These are phyloP conservation scores for Pelecanoides urinatrix DNA, from an alignment of 2,113 vertebrate genomes.

Conservation along the genomic window DNA sequence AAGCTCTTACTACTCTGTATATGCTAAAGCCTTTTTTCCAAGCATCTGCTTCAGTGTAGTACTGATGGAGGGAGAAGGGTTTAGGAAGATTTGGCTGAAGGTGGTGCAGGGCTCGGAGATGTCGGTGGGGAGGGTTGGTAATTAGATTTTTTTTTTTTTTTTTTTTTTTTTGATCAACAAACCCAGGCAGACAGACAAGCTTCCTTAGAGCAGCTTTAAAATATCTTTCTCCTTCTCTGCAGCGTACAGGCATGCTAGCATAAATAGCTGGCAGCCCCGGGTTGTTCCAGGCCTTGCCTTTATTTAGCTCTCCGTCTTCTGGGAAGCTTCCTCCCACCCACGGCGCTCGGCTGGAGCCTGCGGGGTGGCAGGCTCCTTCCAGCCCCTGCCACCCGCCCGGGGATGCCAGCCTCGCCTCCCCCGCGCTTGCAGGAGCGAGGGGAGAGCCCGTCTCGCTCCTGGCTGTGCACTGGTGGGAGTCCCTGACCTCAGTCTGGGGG, in stretches of 20 bases:
- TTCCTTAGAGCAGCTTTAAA: conserved; percentile 12
- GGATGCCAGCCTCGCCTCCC: rapidly evolving
- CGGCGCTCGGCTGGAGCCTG: not conserved
- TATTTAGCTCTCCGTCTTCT: conserved; percentile 38
- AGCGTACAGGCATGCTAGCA: not conserved
- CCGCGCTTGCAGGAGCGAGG: rapidly evolving
- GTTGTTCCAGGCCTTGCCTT: conserved; percentile 31
- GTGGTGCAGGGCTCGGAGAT: not conserved
- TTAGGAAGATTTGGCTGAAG: not conserved
- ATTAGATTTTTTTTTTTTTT: not conserved
- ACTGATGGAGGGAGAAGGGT: not conserved
- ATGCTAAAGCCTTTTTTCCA: not conserved
- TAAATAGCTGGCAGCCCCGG: conserved; percentile 46
- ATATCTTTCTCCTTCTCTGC: not conserved
- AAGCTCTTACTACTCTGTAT: not conserved
- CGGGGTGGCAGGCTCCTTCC: not conserved
- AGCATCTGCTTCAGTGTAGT: not conserved
- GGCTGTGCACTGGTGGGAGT: rapidly evolving
- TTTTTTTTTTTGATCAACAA: not conserved
- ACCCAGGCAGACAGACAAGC: not conserved
- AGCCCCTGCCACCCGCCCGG: rapidly evolving
- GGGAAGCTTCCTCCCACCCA: conserved; percentile 47
- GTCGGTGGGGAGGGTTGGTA: not conserved
- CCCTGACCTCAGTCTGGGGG: not conserved
- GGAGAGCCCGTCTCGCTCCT: rapidly evolving